Evolutionary conservation across 2,797 vertebrate species (phyloP).

Genomic region (Leuciscus waleckii): DNA sequence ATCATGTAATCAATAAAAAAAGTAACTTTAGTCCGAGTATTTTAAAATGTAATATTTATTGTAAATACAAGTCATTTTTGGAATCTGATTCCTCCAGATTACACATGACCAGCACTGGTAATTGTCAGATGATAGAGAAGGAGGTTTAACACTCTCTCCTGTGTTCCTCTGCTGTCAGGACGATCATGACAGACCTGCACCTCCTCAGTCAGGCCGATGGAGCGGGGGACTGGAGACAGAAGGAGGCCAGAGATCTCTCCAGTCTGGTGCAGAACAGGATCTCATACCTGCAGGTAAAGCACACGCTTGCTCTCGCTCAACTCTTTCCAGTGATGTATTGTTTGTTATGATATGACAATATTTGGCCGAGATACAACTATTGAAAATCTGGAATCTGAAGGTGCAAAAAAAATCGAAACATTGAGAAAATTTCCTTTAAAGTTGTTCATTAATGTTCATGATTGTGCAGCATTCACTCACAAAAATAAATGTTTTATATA

Average conservation of each 20-base stretch:
- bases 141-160: not conserved
- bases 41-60: not conserved
- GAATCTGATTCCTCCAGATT: not conserved
- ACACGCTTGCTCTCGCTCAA: too few species aligned
- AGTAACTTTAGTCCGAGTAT: not conserved
- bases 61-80: not conserved
- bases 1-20: not conserved
- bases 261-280: conserved; percentile 95
- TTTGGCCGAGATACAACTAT: too few species aligned
- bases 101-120: not conserved
- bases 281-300: conserved; percentile 91
- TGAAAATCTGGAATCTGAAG: too few species aligned
- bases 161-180: conserved; percentile 75
- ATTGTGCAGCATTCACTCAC: too few species aligned
- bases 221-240: conserved; percentile 92
- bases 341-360: too few species aligned
- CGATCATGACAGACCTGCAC: conserved; percentile 97
- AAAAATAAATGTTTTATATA: too few species aligned
- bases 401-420: too few species aligned
- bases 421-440: too few species aligned
- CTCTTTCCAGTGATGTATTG: too few species aligned
- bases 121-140: not conserved
- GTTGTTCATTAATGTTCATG: too few species aligned
- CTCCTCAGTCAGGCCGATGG: conserved; percentile 98
- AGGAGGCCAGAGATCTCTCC: conserved; percentile 95